These are phyloP conservation scores for Plectropomus leopardus DNA, from an alignment of 2,113 vertebrate species.

Conservation along the genomic window DNA sequence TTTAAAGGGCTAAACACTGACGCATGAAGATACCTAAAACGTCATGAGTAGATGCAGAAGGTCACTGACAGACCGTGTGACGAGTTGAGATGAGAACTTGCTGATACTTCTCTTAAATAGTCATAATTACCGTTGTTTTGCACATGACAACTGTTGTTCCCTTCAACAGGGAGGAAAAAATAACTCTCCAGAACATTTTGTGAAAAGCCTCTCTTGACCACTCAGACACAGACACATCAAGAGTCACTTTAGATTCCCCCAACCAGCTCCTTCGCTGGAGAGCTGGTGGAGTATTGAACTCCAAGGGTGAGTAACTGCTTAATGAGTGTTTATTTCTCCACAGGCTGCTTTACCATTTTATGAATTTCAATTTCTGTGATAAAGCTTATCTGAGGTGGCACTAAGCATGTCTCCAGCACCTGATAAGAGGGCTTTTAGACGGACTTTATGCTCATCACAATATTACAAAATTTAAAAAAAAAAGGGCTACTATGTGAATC, in stretches of 20 bases:
- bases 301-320: not conserved
- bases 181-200: not conserved
- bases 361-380: not conserved
- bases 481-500: not conserved
- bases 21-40: too few relatives aligned
- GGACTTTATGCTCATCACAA: too few relatives aligned
- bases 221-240: conserved; percentile 2
- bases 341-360: conserved; percentile 9
- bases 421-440: not conserved
- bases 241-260: conserved; percentile 1
- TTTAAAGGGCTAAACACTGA: too few relatives aligned
- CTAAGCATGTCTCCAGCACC: not conserved
- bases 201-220: conserved; percentile 7
- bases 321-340: conserved; percentile 6
- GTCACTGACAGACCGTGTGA: too few relatives aligned
- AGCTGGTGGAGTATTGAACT: not conserved
- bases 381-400: not conserved
- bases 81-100: not conserved
- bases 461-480: too few relatives aligned
- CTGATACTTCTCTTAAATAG: not conserved
- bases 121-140: not conserved
- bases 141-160: not conserved
- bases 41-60: too few relatives aligned
- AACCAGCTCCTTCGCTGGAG: not conserved
- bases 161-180: not conserved